Conservation (phyloP, 2,113 vertebrate species). For the Danio rerio region GRCz12tu NC_133185.1:24922501-24923000, state of each 20-base stretch:
- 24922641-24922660: not conserved
- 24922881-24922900: conserved; percentile 69
- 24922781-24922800: conserved; percentile 59
- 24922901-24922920: conserved; percentile 78
- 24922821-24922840: conserved; percentile 64
- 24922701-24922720: not conserved
- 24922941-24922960: conserved; percentile 77
- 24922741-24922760: conserved; percentile 79
- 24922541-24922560: conserved; percentile 66
- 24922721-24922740: conserved; percentile 71
- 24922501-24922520: conserved; percentile 18
- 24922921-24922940: conserved; percentile 70
- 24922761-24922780: conserved; percentile 76
- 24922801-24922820: conserved; percentile 79
- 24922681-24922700: conserved; percentile 79
- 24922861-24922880: conserved; percentile 34
- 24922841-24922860: conserved; percentile 59
- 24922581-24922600: not conserved
- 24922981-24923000: conserved; percentile 12
- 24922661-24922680: conserved; percentile 77
- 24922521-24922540: conserved; percentile 48
- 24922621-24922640: not conserved
- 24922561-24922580: conserved; percentile 2
- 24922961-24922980: conserved; percentile 73
- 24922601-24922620: not conserved